Conservation (phyloP, 2,888 invertebrate species). For the Endotricha flammealis region DNA sequence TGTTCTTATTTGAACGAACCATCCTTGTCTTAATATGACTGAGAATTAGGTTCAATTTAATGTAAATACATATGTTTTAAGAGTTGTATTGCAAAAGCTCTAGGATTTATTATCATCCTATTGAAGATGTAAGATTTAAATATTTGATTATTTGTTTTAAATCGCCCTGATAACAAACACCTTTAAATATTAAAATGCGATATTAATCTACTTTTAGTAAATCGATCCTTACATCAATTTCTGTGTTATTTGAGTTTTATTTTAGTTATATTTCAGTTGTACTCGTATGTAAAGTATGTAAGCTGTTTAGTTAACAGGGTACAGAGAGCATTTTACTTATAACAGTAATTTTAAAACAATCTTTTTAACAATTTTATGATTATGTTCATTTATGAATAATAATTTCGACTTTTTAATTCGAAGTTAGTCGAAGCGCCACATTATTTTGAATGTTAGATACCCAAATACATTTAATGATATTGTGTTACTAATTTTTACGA, state of each 20-base stretch:
- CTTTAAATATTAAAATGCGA: conserved; percentile 22
- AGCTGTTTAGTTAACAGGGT: conserved; percentile 51
- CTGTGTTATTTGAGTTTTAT: conserved; percentile 14
- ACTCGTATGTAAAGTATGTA: conserved; percentile 25
- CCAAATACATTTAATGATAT: conserved; percentile 51
- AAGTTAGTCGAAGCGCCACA: not conserved
- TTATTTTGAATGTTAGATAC: conserved; percentile 27
- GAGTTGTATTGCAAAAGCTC: conserved; percentile 32
- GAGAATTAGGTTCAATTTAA: conserved; percentile 71
- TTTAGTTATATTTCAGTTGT: conserved; percentile 21
- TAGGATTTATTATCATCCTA: conserved; percentile 37
- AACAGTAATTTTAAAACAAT: not conserved
- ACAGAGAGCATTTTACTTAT: conserved; percentile 41
- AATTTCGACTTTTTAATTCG: not conserved
- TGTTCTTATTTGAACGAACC: conserved; percentile 25
- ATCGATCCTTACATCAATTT: not conserved
- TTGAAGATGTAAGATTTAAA: conserved; percentile 30
- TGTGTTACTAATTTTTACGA: conserved; percentile 59
- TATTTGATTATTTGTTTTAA: conserved; percentile 29
- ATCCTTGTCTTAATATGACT: conserved; percentile 64
- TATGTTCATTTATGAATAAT: not conserved
- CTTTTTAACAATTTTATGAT: not conserved
- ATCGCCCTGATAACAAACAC: conserved; percentile 24
- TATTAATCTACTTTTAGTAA: conserved; percentile 4
- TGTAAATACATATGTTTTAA: conserved; percentile 55